Base-by-base conservation (phyloP, 2,888 invertebrate species). In the Cartodere bifasciata region DNA sequence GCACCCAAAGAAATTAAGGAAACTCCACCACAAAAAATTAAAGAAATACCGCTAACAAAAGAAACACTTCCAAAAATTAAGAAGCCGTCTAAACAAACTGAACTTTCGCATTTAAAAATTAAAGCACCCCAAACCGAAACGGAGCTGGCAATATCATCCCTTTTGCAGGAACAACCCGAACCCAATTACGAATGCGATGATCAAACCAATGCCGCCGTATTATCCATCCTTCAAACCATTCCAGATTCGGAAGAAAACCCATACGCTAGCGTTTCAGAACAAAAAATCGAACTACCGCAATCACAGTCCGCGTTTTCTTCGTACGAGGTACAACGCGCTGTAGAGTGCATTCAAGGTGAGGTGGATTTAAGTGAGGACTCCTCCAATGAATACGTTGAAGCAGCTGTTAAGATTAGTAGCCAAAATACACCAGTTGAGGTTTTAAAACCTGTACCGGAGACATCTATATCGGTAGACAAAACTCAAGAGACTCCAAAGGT, bases 271-370 rank as follows among this genome's bases (percentile, higher is more conserved):
- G 13, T 26, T 13, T n/a, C n/a, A n/a, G n/a, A n/a, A n/a, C 23
- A 35, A 10, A 35, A 35, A 12, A 31, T 31, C 10, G 35, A 35
- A 14, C 10, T 28, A 12, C 28, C 27, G 13, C 31, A 31, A 7
- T n/a, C 20, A n/a, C 31, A 31, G 23, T 30, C 35, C n/a, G 20
- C 27, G 12, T 35, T 28, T 16, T 35, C 35, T 20, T 35, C 35
- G 12, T 35, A 35, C 13, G 35, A 35, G 16, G n/a, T 31, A 14
- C 35, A 35, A 13, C 30, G 31, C 13, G 35, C 35, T n/a, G 35
- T 35, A 12, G 31, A 28, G 21, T 28, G 31, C 22, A 28, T 35
- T 9, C 35, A 35, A 15, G 27, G 11, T 9, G 6, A 10, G 6
- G 17, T 34, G n/a, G 26, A 30, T 26, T 15, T 34, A 3, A 29